Evolutionary conservation across 2,888 invertebrate species (phyloP), one percentile per base, ranked within the genome.

Genomic region (Morpho helenor): DNA sequence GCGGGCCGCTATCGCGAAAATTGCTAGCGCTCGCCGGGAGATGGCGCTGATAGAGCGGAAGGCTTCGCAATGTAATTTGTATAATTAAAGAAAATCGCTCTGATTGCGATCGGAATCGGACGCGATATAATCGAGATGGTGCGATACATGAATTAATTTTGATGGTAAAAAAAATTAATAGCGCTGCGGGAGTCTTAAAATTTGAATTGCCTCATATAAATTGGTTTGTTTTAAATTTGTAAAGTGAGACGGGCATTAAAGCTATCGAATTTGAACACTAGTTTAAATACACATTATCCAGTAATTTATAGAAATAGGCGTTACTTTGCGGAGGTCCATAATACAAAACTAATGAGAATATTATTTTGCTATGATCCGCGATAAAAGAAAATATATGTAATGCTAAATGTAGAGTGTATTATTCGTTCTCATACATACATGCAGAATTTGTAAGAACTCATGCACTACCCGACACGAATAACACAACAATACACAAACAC

Each of bases 71-170:
- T 81, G 83, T 84, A 84, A 87, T 87, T 86, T 84, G 82, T 87
- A 81, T 85, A 87, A 88, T 88, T 88, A 88, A 86, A 85, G 85
- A 84, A 84, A 84, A 80, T 76, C 76, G 78, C 73, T 62, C 66
- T 82, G 53, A 84, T 87, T 76, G 77, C 72, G 71, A 87, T 87
- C 84, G 76, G 72, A 71, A 72, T 74, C 74, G 74, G 68, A 72
- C 70, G 77, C 63, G 68, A 83, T 84, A 79, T 80, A 83, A 84
- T 82, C 80, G 52, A 61, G 60, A 63, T 56, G 52, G 54, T n/a
- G 56, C 55, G 60, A 63, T 60, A 60, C 60, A 57, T 60, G 52
- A 50, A 56, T 56, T 60, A 56, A 60, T 56, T 60, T 57, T 58
- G 60, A 53, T 59, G 56, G 49, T 53, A 58, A 65, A 61, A n/a